Base-by-base conservation (phyloP, 1,140 invertebrate genomes). In the Hesperophylax magnus region DNA sequence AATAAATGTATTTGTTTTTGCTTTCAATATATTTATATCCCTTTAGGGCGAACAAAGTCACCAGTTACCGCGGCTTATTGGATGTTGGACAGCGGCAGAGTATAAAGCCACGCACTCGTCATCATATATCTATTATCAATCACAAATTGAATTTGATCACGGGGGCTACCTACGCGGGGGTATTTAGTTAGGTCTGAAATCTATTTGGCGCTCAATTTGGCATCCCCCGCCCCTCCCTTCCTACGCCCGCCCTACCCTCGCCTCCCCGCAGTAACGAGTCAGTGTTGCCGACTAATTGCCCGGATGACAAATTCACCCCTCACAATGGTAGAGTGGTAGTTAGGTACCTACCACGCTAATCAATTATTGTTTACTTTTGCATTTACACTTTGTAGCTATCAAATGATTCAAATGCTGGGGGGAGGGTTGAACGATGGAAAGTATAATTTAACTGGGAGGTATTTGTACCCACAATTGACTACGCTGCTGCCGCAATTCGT, bases 191-290 rank as follows among this genome's bases (percentile, higher is more conserved):
- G 74, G 81, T 60, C 69, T 79, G 77, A 82, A 82, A 82, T 79
- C 78, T 79, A 82, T 82, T 82, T 82, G 78, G 69, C 81, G 78
- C 67, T 20, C 81, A 82, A 82, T 82, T 82, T 82, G 81, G 52
- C 54, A 75, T 4, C 53, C 72, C 72, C 15, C 17, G 11, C 27
- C 52, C 18, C 5, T 7, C 11, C 39, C 11, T 52, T 47, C 22
- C 65, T 14, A 27, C 18, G 56, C 56, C 74, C 6, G 17, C 24
- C 27, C 54, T 27, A n/a, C 27, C 27, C 0, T 24, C 79, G 61
- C 65, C 34, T n/a, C 20, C 14, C 39, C 67, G 67, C 34, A 18
- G 67, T 71, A 71, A 71, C 67, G 67, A 71, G 67, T 47, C 67
- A 71, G 67, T 71, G 67, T 52, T 71, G 67, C 67, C 67, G 22